A percentile compares a stretch with the other conserved stretches of the same genome.
Evolutionary conservation across 2,113 vertebrate genomes (phyloP).

Genomic region (Suricata suricatta): DNA sequence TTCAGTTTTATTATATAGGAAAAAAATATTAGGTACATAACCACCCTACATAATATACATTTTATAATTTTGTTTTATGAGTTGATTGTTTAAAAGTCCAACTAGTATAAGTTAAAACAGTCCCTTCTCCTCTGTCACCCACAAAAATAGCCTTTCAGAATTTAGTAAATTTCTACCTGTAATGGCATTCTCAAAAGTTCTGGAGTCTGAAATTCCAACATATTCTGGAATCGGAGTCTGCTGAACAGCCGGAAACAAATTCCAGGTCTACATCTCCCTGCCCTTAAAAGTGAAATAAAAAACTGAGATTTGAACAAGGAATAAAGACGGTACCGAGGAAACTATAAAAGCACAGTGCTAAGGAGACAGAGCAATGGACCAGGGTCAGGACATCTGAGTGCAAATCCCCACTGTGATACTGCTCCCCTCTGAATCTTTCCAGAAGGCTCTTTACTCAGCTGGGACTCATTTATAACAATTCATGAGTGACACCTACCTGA

Average conservation of each 20-base stretch:
- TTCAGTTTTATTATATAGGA: neutral
- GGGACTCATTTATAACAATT: slow-evolving; percentile 25
- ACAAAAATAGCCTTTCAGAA: neutral
- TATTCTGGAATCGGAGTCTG: slow-evolving; percentile 91
- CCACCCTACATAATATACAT: neutral
- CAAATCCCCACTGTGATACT: neutral
- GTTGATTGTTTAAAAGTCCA: neutral
- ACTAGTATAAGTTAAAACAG: neutral
- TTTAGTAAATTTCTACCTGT: slow-evolving; percentile 87
- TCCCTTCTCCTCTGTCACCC: neutral
- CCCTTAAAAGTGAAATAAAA: slow-evolving; percentile 87
- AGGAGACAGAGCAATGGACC: slow-evolving; percentile 7
- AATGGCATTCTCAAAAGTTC: slow-evolving; percentile 96
- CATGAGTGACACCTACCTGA: slow-evolving; percentile 16
- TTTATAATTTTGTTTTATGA: slow-evolving; percentile 29
- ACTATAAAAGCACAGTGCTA: neutral
- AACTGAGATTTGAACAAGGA: slow-evolving; percentile 53
- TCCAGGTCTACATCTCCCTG: slow-evolving; percentile 94
- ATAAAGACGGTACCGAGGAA: neutral
- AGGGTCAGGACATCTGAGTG: neutral
- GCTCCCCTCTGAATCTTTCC: neutral
- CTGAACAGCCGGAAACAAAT: slow-evolving; percentile 96
- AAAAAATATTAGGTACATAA: slow-evolving; percentile 33
- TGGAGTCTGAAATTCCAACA: slow-evolving; percentile 95
- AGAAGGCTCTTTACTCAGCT: neutral